Evolutionary conservation across 2,888 invertebrate genomes (phyloP).

Genomic region (Drosophila robusta): DNA sequence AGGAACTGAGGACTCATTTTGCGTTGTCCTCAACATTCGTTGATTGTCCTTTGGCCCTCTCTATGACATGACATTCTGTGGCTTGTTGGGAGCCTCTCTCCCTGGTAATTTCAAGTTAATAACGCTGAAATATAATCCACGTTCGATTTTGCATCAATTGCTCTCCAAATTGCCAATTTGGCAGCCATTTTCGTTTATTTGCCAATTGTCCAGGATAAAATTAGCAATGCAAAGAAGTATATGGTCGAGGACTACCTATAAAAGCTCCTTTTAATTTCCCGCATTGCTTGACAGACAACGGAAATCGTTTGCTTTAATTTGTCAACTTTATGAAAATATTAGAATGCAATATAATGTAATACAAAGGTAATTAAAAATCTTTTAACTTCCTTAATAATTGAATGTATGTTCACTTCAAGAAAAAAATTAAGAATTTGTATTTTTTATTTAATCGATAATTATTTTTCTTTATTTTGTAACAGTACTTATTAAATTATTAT

Average conservation of each 20-base stretch:
- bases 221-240: constrained; percentile 14
- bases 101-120: constrained; percentile 74
- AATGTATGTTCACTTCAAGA: too few species aligned
- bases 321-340: neutral
- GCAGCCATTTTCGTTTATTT: constrained; percentile 37
- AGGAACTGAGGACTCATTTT: constrained; percentile 42
- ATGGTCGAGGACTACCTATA: constrained; percentile 50
- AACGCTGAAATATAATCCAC: constrained; percentile 61
- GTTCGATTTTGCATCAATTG: constrained; percentile 57
- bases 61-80: constrained; percentile 21
- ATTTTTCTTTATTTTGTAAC: too few species aligned
- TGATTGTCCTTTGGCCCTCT: neutral
- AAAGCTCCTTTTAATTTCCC: constrained; percentile 65
- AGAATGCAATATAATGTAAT: neutral
- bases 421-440: too few species aligned
- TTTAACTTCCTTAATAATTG: neutral
- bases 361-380: neutral
- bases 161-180: constrained; percentile 48
- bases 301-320: constrained; percentile 1
- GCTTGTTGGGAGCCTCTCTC: constrained; percentile 12
- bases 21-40: constrained; percentile 31
- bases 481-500: too few species aligned
- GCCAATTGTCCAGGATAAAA: constrained; percentile 35
- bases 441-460: too few species aligned
- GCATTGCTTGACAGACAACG: constrained; percentile 18